Conservation (phyloP, 1,140 invertebrate genomes). For the Drosophila lini region DNA sequence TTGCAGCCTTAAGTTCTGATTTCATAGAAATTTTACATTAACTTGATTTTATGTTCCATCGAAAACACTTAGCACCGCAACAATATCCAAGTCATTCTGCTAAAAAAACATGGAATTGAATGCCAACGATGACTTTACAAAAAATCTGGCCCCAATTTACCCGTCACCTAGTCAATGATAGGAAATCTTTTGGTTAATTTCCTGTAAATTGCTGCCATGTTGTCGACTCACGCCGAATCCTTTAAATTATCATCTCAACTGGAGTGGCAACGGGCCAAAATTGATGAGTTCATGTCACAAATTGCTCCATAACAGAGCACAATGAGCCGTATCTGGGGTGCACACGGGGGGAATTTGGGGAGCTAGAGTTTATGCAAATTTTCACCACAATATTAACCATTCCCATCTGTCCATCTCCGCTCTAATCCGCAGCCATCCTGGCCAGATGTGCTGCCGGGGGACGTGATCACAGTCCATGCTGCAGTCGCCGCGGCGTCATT, state of each 20-base stretch:
- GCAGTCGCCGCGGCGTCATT: conserved; percentile 90
- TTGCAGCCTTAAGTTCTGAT: neutral
- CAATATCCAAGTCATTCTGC: conserved; percentile 4
- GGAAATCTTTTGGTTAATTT: conserved; percentile 57
- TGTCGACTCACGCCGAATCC: conserved; percentile 48
- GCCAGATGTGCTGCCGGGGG: conserved; percentile 88
- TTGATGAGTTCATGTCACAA: conserved; percentile 48
- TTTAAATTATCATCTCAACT: conserved; percentile 41
- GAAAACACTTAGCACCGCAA: conserved; percentile 11
- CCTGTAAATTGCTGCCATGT: conserved; percentile 48
- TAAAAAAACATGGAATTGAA: conserved; percentile 18
- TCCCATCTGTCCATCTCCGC: conserved; percentile 24
- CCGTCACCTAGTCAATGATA: conserved; percentile 47
- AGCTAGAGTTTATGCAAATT: conserved; percentile 84
- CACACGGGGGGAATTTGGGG: neutral
- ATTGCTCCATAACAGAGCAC: conserved; percentile 47
- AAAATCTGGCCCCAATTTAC: conserved; percentile 23
- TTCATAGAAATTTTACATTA: conserved; percentile 10
- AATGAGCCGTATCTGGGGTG: conserved; percentile 47
- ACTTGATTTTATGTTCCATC: conserved; percentile 1
- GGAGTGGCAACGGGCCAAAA: conserved; percentile 26
- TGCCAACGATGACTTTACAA: conserved; percentile 22
- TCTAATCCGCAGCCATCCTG: conserved; percentile 64
- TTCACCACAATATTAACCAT: conserved; percentile 74
- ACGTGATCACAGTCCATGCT: conserved; percentile 91